Evolutionary conservation across 2,888 invertebrate species (phyloP), one percentile per base, ranked within the genome.

Genomic region (Coelopa pilipes): DNA sequence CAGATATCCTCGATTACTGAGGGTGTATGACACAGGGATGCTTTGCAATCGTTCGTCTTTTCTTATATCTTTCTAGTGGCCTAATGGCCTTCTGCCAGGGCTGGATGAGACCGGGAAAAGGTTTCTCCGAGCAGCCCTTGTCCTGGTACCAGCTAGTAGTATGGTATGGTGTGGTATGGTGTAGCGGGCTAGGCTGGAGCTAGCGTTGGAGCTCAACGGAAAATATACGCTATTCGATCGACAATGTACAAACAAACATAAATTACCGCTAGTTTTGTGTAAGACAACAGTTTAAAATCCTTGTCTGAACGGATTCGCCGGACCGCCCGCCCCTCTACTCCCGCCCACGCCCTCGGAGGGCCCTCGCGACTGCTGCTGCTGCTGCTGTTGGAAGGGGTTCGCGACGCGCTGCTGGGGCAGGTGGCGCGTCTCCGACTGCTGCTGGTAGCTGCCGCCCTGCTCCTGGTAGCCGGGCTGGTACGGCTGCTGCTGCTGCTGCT

Each of bases 251-350:
- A 81, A 80, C 80, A 83, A 79, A 83, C 79, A 79, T 81, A 83
- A 76, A 84, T 86, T 83, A 87, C 86, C 82, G 80, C 87, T 88
- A 88, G 81, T 84, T 78, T 84, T 82, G 83, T 87, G 84, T 88
- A 87, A 88, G 89, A 89, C 88, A 89, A 86, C 78, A 85, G 87
- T 84, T 88, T 89, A 91, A 89, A 94, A 93, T 87, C 94, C 93
- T 91, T 94, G 94, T 86, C 95, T 92, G 89, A 95, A 95, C 76
- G 94, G 94, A 89, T 94, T 94, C 82, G 92, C 86, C 83, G 89
- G 88, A 72, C 78, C 84, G 72, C 81, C 81, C 76, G 83, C 81
- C 79, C 79, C 74, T 47, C 88, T 70, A 45, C 67, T 74, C 9
- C 62, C 62, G 89, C 76, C 89, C 83, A 83, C 89, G 89, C 34